Evolutionary conservation across 2,113 vertebrate species (phyloP).

Genomic region (Chroicocephalus ridibundus): DNA sequence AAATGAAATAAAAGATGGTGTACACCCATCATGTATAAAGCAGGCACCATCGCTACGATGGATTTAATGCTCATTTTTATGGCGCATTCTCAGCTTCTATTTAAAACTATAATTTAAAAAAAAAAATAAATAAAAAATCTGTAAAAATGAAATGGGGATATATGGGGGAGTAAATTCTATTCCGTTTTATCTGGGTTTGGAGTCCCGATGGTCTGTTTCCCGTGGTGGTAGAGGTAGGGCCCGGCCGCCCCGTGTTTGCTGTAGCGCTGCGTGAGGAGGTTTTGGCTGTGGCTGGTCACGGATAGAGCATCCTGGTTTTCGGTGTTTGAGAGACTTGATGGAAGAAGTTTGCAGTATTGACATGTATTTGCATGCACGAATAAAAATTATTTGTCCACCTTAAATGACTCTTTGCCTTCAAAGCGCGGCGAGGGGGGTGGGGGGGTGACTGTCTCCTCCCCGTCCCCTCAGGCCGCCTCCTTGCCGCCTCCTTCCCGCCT

Average conservation of each 20-base stretch:
- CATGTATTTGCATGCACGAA: slow-evolving; percentile 95
- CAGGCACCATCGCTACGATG: slow-evolving; percentile 97
- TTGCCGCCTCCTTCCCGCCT: too few species aligned
- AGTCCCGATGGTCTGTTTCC: slow-evolving; percentile 88
- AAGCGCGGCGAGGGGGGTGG: too few species aligned
- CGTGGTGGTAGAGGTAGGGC: slow-evolving; percentile 85
- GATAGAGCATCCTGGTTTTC: slow-evolving; percentile 84
- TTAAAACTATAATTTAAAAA: slow-evolving; percentile 88
- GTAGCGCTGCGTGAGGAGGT: slow-evolving; percentile 81
- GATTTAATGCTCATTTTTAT: slow-evolving; percentile 96
- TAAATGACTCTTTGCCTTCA: slow-evolving; percentile 6
- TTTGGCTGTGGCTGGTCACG: slow-evolving; percentile 82
- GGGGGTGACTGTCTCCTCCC: too few species aligned
- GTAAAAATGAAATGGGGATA: slow-evolving; percentile 85
- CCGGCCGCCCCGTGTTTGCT: slow-evolving; percentile 69
- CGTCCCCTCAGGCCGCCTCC: too few species aligned
- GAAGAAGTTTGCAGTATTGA: slow-evolving; percentile 86
- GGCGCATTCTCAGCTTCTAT: slow-evolving; percentile 91
- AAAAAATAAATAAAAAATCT: slow-evolving; percentile 82
- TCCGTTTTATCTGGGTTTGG: slow-evolving; percentile 89
- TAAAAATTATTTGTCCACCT: slow-evolving; percentile 84
- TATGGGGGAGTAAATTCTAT: slow-evolving; percentile 93
- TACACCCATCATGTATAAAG: slow-evolving; percentile 98
- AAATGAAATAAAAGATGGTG: slow-evolving; percentile 98
- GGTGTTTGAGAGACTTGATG: slow-evolving; percentile 83